phyloP scores from a whole-genome alignment of 2,888 invertebrate species.

The Bellardia pandia region DNA sequence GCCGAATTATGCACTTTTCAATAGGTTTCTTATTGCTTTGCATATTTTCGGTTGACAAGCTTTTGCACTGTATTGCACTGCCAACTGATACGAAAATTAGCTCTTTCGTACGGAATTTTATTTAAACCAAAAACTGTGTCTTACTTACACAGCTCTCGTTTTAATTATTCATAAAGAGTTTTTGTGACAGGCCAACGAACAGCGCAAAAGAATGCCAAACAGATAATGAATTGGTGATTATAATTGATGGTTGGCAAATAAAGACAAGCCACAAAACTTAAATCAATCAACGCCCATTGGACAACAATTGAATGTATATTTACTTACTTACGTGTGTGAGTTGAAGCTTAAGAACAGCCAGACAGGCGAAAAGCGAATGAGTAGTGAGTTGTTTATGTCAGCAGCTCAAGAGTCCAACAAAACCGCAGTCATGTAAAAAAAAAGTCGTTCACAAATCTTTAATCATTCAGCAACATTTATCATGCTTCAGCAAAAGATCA shows the following conservation, averaged over 20 bases:
- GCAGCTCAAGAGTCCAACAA: constrained; percentile 1
- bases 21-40: constrained; percentile 1
- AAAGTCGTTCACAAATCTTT: constrained; percentile 29
- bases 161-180: constrained; percentile 60
- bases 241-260: constrained; percentile 51
- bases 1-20: constrained; percentile 12
- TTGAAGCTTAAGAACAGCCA: background rate
- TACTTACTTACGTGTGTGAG: constrained; percentile 13
- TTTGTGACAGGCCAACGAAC: constrained; percentile 36
- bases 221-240: constrained; percentile 2
- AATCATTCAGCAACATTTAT: constrained; percentile 64
- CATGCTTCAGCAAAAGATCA: constrained; percentile 57
- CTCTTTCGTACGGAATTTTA: background rate
- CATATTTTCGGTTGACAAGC: constrained; percentile 11
- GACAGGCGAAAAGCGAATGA: constrained; percentile 35
- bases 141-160: constrained; percentile 34
- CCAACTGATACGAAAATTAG: constrained; percentile 23
- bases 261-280: constrained; percentile 48
- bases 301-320: constrained; percentile 37
- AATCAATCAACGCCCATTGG: constrained; percentile 63
- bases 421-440: constrained; percentile 9
- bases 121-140: constrained; percentile 15
- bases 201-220: constrained; percentile 33
- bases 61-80: background rate
- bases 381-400: constrained; percentile 56